These are phyloP conservation scores for Apamea monoglypha DNA, from an alignment of 2,888 invertebrate genomes.

Conservation along the genomic window DNA sequence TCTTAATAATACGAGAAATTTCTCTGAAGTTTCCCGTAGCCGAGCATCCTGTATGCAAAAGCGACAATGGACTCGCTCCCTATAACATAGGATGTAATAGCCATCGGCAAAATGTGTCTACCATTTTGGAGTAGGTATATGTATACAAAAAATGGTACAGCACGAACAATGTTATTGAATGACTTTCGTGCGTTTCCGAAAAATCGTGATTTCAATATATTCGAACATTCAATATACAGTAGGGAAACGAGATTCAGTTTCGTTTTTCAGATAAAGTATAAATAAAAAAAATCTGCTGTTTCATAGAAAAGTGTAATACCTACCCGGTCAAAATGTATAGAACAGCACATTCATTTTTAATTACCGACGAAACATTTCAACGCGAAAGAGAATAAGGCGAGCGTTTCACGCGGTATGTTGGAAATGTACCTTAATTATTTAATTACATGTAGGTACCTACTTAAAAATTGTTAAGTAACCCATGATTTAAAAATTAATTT, in stretches of 20 bases:
- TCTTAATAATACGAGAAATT: not conserved
- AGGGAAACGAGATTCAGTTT: not conserved
- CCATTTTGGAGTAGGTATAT: conserved; percentile 8
- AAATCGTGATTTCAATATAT: too few relatives aligned
- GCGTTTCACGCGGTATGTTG: too few relatives aligned
- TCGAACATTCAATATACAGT: not conserved
- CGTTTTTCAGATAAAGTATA: not conserved
- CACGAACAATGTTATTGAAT: conserved; percentile 13
- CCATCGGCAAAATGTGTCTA: conserved; percentile 16
- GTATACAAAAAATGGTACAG: conserved; percentile 12
- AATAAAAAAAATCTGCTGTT: not conserved
- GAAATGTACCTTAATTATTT: not conserved
- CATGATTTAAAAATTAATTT: not conserved
- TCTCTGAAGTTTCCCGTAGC: not conserved
- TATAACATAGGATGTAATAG: not conserved
- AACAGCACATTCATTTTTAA: not conserved
- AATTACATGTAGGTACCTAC: not conserved
- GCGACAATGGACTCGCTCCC: not conserved
- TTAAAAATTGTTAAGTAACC: not conserved
- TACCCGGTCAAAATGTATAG: too few relatives aligned
- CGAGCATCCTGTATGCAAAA: conserved; percentile 11
- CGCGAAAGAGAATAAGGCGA: not conserved
- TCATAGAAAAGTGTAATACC: not conserved
- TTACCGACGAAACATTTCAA: not conserved
- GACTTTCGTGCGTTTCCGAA: not conserved